Percentiles rank a stretch among this genome's conserved stretches.
phyloP scores from a whole-genome alignment of 2,113 vertebrate species.

The Recurvirostra avosetta region DNA sequence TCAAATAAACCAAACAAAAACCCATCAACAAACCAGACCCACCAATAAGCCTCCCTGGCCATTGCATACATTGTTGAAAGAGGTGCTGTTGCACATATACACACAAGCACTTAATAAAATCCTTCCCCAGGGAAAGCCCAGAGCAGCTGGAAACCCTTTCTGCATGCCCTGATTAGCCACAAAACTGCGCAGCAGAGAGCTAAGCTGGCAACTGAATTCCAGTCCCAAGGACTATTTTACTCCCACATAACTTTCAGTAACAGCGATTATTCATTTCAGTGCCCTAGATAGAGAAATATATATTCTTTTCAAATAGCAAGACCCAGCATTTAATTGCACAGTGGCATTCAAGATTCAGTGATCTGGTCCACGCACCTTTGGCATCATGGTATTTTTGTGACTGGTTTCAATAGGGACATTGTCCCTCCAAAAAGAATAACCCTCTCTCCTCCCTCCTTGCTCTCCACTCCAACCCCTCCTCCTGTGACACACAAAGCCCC shows the following conservation, averaged over 20 bases:
- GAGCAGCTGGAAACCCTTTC: constrained; percentile 26
- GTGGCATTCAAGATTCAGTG: neutral
- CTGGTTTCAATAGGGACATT: neutral
- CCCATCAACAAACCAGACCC: constrained; percentile 8
- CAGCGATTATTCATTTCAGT: neutral
- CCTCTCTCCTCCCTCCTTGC: neutral
- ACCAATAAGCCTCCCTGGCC: neutral
- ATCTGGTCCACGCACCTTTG: neutral
- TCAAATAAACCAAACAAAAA: constrained; percentile 37
- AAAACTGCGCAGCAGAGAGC: neutral
- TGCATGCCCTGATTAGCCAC: neutral
- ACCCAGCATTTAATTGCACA: neutral
- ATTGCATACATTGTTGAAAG: neutral
- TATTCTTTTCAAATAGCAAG: neutral
- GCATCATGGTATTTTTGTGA: neutral
- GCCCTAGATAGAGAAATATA: neutral
- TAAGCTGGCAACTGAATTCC: constrained; percentile 1
- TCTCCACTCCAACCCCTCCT: neutral
- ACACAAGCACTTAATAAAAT: constrained; percentile 10
- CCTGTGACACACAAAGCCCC: neutral
- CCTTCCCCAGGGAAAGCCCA: neutral
- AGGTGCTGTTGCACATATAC: constrained; percentile 12
- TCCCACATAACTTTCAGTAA: constrained; percentile 14
- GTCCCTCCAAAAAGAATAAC: neutral
- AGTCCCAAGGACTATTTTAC: constrained; percentile 4